Evolutionary conservation across 2,797 vertebrate genomes (phyloP).

Genomic region (Falco novaeseelandiae): DNA sequence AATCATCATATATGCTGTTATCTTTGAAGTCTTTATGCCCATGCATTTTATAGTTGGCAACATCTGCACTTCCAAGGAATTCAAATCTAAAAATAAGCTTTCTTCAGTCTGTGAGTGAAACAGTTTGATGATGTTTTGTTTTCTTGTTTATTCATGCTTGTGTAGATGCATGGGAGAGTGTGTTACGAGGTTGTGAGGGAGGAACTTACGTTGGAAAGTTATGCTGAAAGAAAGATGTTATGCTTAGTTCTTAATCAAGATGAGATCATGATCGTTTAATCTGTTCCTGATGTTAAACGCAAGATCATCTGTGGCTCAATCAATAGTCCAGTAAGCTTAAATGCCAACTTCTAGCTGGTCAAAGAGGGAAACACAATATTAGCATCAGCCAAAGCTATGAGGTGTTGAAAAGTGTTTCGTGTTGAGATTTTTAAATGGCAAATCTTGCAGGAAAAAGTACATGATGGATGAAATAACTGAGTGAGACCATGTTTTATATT

Average conservation of each 20-base stretch:
- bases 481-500: not conserved
- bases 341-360: not conserved
- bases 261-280: not conserved
- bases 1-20: not conserved
- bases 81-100: constrained; percentile 13
- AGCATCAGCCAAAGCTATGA: not conserved
- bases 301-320: not conserved
- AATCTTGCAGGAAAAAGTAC: not conserved
- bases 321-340: not conserved
- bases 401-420: not conserved
- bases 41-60: not conserved
- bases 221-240: not conserved
- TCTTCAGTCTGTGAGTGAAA: constrained; percentile 1
- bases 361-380: not conserved
- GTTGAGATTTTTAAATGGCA: not conserved
- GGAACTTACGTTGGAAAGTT: not conserved
- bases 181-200: not conserved
- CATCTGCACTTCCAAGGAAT: not conserved
- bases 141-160: constrained; percentile 9
- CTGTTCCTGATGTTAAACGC: not conserved
- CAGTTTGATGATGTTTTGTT: not conserved
- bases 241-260: not conserved
- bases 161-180: not conserved
- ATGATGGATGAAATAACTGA: not conserved
- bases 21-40: not conserved